Conservation (phyloP, 2,113 vertebrate genomes). For the Otus sunia region DNA sequence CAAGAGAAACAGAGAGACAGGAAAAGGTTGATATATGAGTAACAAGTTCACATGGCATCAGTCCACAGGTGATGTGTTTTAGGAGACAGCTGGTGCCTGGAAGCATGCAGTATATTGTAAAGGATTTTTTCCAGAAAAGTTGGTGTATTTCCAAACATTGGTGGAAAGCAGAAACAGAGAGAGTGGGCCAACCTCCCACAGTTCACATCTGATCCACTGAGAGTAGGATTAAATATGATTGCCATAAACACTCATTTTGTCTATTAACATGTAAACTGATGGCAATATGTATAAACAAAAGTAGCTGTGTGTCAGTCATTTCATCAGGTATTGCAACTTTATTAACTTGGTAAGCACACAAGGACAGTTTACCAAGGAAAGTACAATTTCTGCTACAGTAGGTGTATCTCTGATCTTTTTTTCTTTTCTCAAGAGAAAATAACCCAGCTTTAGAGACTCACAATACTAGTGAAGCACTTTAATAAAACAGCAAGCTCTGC, state of each 20-base stretch:
- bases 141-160: slow-evolving; percentile 28
- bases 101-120: neutral
- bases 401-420: neutral
- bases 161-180: neutral
- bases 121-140: neutral
- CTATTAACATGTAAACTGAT: slow-evolving; percentile 18
- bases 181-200: slow-evolving; percentile 34
- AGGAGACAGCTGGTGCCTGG: slow-evolving; percentile 10
- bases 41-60: slow-evolving; percentile 5
- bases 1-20: neutral
- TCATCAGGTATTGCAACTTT: neutral
- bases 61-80: slow-evolving; percentile 11
- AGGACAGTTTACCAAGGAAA: slow-evolving; percentile 1
- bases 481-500: slow-evolving; percentile 13
- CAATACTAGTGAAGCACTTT: neutral
- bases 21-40: neutral
- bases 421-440: neutral
- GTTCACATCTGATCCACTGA: slow-evolving; percentile 24
- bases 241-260: neutral
- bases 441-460: neutral
- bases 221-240: neutral
- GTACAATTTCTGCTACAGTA: neutral
- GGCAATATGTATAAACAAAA: slow-evolving; percentile 28
- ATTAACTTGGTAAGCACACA: neutral
- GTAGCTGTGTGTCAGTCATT: slow-evolving; percentile 1